Conservation (phyloP, 2,888 invertebrate genomes). For the Eristalis tenax region DNA sequence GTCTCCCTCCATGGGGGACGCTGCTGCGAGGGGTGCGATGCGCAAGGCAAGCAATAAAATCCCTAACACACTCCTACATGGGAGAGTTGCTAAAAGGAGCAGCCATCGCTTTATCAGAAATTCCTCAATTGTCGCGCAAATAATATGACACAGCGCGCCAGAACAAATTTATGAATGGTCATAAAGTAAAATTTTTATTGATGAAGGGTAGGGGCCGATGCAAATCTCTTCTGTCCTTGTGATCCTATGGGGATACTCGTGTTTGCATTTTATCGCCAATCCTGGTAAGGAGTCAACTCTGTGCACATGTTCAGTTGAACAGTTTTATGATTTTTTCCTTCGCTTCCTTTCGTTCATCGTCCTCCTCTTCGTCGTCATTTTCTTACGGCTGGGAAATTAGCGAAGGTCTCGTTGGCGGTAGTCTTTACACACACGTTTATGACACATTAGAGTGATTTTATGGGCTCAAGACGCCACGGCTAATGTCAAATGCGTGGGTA, state of each 20-base stretch:
- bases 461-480: slow-evolving; percentile 20
- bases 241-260: not conserved
- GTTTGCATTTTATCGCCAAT: slow-evolving; percentile 32
- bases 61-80: slow-evolving; percentile 5
- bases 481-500: slow-evolving; percentile 2
- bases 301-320: not conserved
- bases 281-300: not conserved
- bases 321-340: slow-evolving; percentile 21
- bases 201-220: slow-evolving; percentile 7
- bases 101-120: slow-evolving; percentile 20
- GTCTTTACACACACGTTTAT: slow-evolving; percentile 35
- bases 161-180: slow-evolving; percentile 36
- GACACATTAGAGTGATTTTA: slow-evolving; percentile 32
- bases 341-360: not conserved
- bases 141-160: slow-evolving; percentile 20
- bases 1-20: not conserved
- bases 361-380: not conserved
- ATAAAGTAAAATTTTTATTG: slow-evolving; percentile 38
- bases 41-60: slow-evolving; percentile 11
- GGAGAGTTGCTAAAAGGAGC: slow-evolving; percentile 12
- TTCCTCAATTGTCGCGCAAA: slow-evolving; percentile 34
- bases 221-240: slow-evolving; percentile 25
- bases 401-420: slow-evolving; percentile 6
- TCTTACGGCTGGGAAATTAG: slow-evolving; percentile 24
- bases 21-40: not conserved